Evolutionary conservation across 2,888 invertebrate species (phyloP).

Genomic region (Drosophila diplacantha): DNA sequence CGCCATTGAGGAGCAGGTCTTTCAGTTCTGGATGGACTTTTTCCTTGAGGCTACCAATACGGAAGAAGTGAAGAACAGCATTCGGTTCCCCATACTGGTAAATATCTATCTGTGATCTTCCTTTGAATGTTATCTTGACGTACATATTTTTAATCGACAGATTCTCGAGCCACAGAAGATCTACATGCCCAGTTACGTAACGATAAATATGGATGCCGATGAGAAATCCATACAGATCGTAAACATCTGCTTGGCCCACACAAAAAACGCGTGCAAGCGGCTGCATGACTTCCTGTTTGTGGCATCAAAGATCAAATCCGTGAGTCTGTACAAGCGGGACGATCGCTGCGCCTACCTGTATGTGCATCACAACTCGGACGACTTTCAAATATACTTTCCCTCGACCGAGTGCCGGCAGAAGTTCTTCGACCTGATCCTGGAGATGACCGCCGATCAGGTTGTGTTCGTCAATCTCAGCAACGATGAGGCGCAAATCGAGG

Average conservation of each 20-base stretch:
- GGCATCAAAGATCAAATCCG: slow-evolving; percentile 81
- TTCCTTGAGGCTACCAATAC: slow-evolving; percentile 95
- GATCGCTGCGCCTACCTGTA: slow-evolving; percentile 97
- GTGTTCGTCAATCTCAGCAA: slow-evolving; percentile 86
- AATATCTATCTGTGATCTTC: slow-evolving; percentile 3
- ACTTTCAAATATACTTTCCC: slow-evolving; percentile 98
- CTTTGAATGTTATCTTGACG: not conserved
- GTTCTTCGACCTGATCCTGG: slow-evolving; percentile 89
- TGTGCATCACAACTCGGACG: slow-evolving; percentile 98
- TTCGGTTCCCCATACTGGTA: slow-evolving; percentile 87
- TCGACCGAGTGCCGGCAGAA: slow-evolving; percentile 90
- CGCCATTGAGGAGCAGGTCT: slow-evolving; percentile 90
- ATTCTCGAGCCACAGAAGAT: slow-evolving; percentile 94
- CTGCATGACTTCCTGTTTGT: slow-evolving; percentile 97
- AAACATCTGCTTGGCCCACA: slow-evolving; percentile 89
- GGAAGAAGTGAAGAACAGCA: slow-evolving; percentile 85
- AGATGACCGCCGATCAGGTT: slow-evolving; percentile 92
- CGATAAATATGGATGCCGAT: slow-evolving; percentile 95
- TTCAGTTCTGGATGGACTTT: slow-evolving; percentile 99
- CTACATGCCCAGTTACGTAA: slow-evolving; percentile 96
- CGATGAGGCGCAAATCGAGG: slow-evolving; percentile 85
- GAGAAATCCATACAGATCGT: slow-evolving; percentile 93
- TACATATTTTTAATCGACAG: slow-evolving; percentile 73
- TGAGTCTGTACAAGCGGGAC: slow-evolving; percentile 95
- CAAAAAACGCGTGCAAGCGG: slow-evolving; percentile 87